Base-by-base conservation (phyloP, 2,113 vertebrate species). In the Xenus cinereus region DNA sequence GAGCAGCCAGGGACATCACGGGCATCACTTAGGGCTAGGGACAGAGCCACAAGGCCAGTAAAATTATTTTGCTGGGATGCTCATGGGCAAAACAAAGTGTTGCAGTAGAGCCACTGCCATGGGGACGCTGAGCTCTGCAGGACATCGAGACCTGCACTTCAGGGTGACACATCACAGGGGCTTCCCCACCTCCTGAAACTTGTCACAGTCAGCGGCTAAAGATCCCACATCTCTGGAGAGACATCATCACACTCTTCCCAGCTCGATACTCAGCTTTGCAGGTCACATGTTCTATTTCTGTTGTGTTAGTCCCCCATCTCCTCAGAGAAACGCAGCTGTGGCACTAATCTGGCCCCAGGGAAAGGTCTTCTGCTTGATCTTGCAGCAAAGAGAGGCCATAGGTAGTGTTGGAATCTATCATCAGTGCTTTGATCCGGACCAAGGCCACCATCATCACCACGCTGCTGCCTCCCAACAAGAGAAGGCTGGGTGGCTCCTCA, bases 131-230 rank as follows among this genome's bases (percentile, higher is more conserved):
- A 53, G 46, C 8, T 43, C 48, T 24, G 22, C 27, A 33, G 54
- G 39, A 74, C 12, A 15, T 12, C 0, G 2, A 80, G 45, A 30
- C 17, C 28, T 23, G 27, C 9, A 1, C 23, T n/a, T 53, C 39
- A 53, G 23, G 37, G 23, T 39, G 33, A n/a, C 11, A 2, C 17
- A 30, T 8, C 0, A 1, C 4, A 2, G 33, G 10, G 28, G 6
- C 23, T 35, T 19, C 48, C 17, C 21, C 39, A 41, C 41, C 26
- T 54, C 76, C 48, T 60, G 41, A 62, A 32, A 33, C 8, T 26
- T 0, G 2, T 26, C 1, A 1, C 6, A 4, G 21, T 3, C 10
- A 0, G 33, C 4, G 14, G 33, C 19, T 39, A 8, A 33, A 59
- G 41, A 76, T 37, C 28, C 17, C 1, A 0, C 0, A 0, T 17